Evolutionary conservation across 2,888 invertebrate species (phyloP).

Genomic region (Philopedon plagiatum): DNA sequence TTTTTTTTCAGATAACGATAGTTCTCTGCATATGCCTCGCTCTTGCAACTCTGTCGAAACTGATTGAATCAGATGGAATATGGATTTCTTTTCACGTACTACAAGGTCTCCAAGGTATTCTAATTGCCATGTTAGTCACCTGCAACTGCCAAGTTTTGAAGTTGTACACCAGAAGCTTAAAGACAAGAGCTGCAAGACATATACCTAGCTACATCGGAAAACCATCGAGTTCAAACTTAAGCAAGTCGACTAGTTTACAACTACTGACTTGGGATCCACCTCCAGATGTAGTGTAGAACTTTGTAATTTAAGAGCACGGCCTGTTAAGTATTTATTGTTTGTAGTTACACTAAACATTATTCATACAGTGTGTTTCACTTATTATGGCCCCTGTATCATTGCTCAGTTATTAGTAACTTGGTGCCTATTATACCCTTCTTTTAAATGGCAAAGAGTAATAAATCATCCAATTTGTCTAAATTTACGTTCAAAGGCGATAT

Average conservation of each 20-base stretch:
- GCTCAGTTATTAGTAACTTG: too few relatives aligned
- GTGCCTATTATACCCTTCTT: too few relatives aligned
- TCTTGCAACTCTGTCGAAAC: conserved; percentile 66
- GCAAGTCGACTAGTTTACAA: conserved; percentile 68
- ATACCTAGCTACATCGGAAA: conserved; percentile 54
- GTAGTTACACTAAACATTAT: too few relatives aligned
- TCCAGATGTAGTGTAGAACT: conserved; percentile 67
- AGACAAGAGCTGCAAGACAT: conserved; percentile 57
- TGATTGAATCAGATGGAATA: conserved; percentile 65
- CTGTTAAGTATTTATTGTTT: not conserved
- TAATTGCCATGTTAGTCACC: conserved; percentile 75
- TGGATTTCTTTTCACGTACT: conserved; percentile 70
- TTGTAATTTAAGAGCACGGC: not conserved
- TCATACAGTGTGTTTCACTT: too few relatives aligned
- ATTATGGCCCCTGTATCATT: too few relatives aligned
- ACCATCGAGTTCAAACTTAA: conserved; percentile 57
- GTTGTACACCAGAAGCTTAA: conserved; percentile 65
- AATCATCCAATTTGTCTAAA: too few relatives aligned
- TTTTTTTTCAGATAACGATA: conserved; percentile 66
- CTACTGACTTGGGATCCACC: conserved; percentile 68
- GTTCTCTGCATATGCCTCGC: conserved; percentile 65
- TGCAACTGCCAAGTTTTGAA: conserved; percentile 74
- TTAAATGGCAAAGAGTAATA: too few relatives aligned
- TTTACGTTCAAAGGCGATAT: too few relatives aligned
- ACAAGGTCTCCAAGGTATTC: conserved; percentile 73